phyloP scores from a whole-genome alignment of 2,797 vertebrate species.

The Sebastes ruberrimus region DNA sequence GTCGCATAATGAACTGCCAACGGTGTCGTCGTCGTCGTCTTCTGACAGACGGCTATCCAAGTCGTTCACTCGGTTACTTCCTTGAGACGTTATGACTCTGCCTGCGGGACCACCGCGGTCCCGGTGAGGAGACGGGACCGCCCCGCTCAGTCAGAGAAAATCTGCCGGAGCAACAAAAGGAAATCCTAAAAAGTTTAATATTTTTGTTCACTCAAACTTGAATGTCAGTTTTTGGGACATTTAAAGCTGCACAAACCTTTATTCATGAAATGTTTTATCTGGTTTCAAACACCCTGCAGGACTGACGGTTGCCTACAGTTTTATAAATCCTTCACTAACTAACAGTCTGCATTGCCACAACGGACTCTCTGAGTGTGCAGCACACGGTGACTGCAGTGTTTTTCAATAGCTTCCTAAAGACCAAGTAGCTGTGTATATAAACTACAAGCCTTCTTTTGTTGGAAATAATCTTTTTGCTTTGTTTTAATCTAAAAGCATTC shows the following conservation, averaged over 20 bases:
- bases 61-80: neutral
- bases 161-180: constrained; percentile 18
- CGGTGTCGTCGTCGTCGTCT: neutral
- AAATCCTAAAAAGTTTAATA: neutral
- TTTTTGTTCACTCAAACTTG: neutral
- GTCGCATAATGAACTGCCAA: constrained; percentile 17
- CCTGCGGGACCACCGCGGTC: neutral
- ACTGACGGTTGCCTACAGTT: constrained; percentile 9
- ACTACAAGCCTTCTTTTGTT: constrained; percentile 45
- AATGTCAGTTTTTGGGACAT: constrained; percentile 20
- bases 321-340: constrained; percentile 15
- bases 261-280: neutral
- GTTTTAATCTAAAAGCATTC: constrained; percentile 17
- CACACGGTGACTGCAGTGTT: constrained; percentile 40
- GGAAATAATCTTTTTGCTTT: constrained; percentile 37
- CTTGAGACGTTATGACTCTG: neutral
- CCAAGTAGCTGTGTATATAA: constrained; percentile 68
- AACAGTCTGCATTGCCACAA: neutral
- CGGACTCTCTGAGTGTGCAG: constrained; percentile 11
- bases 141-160: neutral
- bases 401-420: constrained; percentile 56
- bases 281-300: constrained; percentile 7
- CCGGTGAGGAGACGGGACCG: neutral
- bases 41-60: neutral
- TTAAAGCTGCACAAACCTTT: constrained; percentile 24